Evolutionary conservation across 2,797 vertebrate genomes (phyloP), one percentile per base, ranked within the genome.

Genomic region (Parauchenoglanis ngamensis): DNA sequence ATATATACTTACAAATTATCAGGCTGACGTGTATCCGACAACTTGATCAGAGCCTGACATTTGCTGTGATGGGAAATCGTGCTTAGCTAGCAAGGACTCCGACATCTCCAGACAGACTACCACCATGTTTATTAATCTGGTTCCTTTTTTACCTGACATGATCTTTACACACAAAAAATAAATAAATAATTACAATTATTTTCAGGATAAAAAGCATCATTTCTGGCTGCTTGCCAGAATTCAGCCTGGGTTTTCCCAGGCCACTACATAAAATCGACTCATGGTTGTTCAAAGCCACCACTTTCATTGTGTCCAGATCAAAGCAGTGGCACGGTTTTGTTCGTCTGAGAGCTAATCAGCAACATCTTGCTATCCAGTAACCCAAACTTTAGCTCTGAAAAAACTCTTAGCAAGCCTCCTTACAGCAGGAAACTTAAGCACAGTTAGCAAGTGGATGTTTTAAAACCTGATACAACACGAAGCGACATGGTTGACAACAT

Each of bases 301-400:
- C 78, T 61, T 67, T 63, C 76, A 57, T 25, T 40, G 79, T 86
- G 68, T 40, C 75, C 85, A 44, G 87, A 87, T 89, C 84, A 89
- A 89, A 89, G 87, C 86, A 49, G 54, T n/a, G 23, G 21, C 35
- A 79, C 31, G 21, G 87, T 85, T 75, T 83, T 40, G 56, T 80
- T 63, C 70, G 72, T 59, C 87, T 85, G 54, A 44, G 68, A 79
- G 61, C 49, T 86, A 87, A 78, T 54, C 72, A 68, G 61, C 21
- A 70, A 86, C 44, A 87, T 61, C 54, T 68, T 86, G 59, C 57
- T 63, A 25, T 67, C 56, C 25, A 23, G 86, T 87, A 83, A 90
- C 73, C 57, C 57, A 57, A 89, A 85, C 83, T 85, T 31, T 7
- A 79, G 82, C 61, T 88, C 75, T 79, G 65, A 88, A 86, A 61